Evolutionary conservation across 1,140 invertebrate genomes (phyloP).

Genomic region (Trichonephila inaurata): DNA sequence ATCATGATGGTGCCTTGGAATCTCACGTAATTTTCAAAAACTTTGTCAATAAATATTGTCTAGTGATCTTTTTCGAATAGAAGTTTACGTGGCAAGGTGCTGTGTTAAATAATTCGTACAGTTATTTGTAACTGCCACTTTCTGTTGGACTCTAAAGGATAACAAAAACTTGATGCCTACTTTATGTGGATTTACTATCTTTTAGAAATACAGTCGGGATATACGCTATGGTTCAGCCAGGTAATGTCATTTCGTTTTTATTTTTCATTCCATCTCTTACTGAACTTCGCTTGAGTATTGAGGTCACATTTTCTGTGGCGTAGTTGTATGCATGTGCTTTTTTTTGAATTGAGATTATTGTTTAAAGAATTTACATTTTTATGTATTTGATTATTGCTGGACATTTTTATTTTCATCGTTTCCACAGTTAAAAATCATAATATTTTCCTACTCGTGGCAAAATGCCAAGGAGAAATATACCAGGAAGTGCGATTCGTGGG

Average conservation of each 20-base stretch:
- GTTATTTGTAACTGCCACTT: constrained; percentile 4
- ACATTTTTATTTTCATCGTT: neutral
- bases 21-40: constrained; percentile 13
- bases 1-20: constrained; percentile 12
- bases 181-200: constrained; percentile 44
- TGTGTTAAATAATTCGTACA: constrained; percentile 2
- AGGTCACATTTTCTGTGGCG: constrained; percentile 56
- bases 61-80: constrained; percentile 19
- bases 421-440: neutral
- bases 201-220: constrained; percentile 25
- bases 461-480: constrained; percentile 57
- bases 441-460: constrained; percentile 50
- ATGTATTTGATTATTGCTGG: neutral
- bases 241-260: constrained; percentile 38
- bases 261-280: constrained; percentile 7
- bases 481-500: constrained; percentile 59
- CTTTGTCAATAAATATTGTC: neutral
- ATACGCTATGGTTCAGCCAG: constrained; percentile 71
- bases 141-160: neutral
- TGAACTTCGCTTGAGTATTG: constrained; percentile 39
- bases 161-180: neutral
- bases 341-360: neutral
- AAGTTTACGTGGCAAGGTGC: constrained; percentile 63
- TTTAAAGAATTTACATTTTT: neutral
- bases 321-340: neutral